Evolutionary conservation across 2,113 vertebrate genomes (phyloP).

Genomic region (Larimichthys crocea): DNA sequence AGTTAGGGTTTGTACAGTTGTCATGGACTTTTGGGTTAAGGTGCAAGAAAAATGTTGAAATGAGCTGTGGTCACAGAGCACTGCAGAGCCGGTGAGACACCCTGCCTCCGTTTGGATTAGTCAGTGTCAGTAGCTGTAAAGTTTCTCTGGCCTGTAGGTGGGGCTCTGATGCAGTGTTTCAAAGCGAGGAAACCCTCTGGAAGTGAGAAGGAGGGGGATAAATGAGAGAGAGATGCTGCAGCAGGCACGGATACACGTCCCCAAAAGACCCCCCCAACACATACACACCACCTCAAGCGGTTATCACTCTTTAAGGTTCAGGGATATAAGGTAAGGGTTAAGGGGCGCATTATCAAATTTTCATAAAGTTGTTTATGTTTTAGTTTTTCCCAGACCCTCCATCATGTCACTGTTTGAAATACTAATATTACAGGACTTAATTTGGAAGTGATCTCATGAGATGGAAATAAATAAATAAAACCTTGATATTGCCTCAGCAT

Average conservation of each 20-base stretch:
- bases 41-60: too few species aligned
- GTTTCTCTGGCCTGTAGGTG: slow-evolving; percentile 82
- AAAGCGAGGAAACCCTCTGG: slow-evolving; percentile 39
- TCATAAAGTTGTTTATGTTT: not conserved
- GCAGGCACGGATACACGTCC: slow-evolving; percentile 11
- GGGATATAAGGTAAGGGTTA: not conserved
- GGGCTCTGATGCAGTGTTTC: slow-evolving; percentile 86
- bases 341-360: not conserved
- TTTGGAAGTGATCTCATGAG: slow-evolving; percentile 10
- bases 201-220: slow-evolving; percentile 4
- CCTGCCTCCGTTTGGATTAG: slow-evolving; percentile 10
- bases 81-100: not conserved
- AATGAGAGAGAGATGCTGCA: slow-evolving; percentile 52
- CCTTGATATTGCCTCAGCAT: not conserved
- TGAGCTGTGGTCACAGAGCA: not conserved
- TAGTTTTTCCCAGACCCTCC: not conserved
- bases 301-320: not conserved
- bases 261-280: not conserved
- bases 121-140: slow-evolving; percentile 35
- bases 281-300: not conserved
- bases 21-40: not conserved
- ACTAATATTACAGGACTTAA: not conserved
- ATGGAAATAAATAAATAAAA: slow-evolving; percentile 11
- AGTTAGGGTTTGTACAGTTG: not conserved
- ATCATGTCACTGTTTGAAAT: not conserved